Evolutionary conservation across 2,797 vertebrate species (phyloP), one percentile per base, ranked within the genome.

Genomic region (Remorina albescens): DNA sequence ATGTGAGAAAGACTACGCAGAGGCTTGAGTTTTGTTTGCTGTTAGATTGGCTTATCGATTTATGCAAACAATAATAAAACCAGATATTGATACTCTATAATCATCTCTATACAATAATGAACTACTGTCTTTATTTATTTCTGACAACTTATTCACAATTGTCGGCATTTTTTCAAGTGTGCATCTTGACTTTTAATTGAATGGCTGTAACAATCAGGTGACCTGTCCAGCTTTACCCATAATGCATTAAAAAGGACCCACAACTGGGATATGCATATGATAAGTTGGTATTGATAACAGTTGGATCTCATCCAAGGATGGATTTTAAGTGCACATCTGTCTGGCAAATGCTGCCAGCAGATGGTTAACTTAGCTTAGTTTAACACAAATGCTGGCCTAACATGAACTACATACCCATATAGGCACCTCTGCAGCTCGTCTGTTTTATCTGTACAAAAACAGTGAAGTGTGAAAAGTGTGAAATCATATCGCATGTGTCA

Each of bases 11-110:
- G 12, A 55, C 19, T 39, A 53, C 21, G 59, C 39, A 30, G 37
- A 58, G n/a, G 21, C 28, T 49, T 23, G 3, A 37, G 39, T 70
- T 53, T 69, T 64, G 68, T 58, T 74, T 74, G 32, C 26, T 47
- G 28, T 32, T 50, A 39, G 19, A 21, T 60, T 49, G 21, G 41
- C 63, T 67, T 67, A 78, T 74, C 54, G 67, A 67, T 78, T 61
- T 65, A 37, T 46, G 11, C 25, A 30, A 39, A 21, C 55, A 21
- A 60, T 42, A 47, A 60, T 36, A 53, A 70, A 63, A 51, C 28
- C 26, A 63, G 58, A 36, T 42, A 50, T 25, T 68, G 46, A 49
- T 51, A 21, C 46, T 49, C 19, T 16, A 49, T 34, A 18, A 30
- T 68, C 23, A 60, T 47, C 42, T 37, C 6, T 30, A 55, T 63